phyloP scores from a whole-genome alignment of 2,888 invertebrate genomes.

The Ophioninae sp. region DNA sequence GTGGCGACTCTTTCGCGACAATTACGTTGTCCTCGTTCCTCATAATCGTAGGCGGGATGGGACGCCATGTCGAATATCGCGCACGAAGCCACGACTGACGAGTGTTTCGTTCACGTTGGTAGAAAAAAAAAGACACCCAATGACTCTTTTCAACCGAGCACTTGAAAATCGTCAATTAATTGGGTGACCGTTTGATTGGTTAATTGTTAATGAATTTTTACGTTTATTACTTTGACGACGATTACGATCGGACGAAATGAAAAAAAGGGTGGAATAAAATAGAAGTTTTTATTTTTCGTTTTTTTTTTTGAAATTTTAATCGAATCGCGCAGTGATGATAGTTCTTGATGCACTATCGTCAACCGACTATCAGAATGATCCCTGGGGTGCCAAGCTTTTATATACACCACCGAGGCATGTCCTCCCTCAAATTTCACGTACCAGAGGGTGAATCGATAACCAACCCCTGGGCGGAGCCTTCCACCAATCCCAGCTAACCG shows the following conservation, averaged over 20 bases:
- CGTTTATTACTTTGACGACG: not conserved
- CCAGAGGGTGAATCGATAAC: constrained; percentile 76
- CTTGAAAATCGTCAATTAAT: not conserved
- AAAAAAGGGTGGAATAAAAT: not conserved
- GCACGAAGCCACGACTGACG: constrained; percentile 61
- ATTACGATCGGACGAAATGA: not conserved
- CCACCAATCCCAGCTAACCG: constrained; percentile 68
- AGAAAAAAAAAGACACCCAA: constrained; percentile 21
- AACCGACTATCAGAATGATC: constrained; percentile 66
- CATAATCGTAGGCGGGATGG: constrained; percentile 77
- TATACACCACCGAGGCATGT: constrained; percentile 70
- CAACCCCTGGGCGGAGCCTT: constrained; percentile 76
- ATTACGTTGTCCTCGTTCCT: constrained; percentile 77
- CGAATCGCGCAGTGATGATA: not conserved
- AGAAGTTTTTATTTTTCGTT: not conserved
- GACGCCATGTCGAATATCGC: constrained; percentile 73
- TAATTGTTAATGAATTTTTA: too few relatives aligned
- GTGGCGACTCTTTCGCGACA: constrained; percentile 73
- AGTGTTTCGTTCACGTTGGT: constrained; percentile 33
- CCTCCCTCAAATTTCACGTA: constrained; percentile 37
- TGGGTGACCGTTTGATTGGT: not conserved
- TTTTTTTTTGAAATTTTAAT: constrained; percentile 3
- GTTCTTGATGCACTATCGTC: constrained; percentile 53
- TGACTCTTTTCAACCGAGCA: constrained; percentile 1
- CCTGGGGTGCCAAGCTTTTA: constrained; percentile 71